Conservation (phyloP, 2,113 vertebrate genomes). For the Murina feae region DNA sequence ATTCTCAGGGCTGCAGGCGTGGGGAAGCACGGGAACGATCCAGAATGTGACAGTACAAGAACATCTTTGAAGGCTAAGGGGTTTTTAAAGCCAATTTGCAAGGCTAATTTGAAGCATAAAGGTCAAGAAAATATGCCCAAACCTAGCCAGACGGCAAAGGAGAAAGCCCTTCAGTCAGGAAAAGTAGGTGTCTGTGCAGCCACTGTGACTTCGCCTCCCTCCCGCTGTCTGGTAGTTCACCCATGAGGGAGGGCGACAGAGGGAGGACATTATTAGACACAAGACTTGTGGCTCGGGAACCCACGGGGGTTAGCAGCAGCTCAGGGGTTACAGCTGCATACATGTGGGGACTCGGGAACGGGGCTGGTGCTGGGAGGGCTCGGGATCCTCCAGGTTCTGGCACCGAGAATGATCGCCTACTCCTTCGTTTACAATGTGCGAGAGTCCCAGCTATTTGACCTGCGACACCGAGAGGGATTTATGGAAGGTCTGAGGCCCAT, state of each 20-base stretch:
- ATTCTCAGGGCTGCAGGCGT: neutral
- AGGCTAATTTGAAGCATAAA: slow-evolving; percentile 62
- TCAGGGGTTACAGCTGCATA: neutral
- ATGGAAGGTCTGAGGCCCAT: neutral
- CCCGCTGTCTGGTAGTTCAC: neutral
- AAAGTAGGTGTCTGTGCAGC: neutral
- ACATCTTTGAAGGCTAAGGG: slow-evolving; percentile 34
- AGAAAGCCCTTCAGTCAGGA: neutral
- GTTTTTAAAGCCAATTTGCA: slow-evolving; percentile 58
- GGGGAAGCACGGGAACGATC: neutral
- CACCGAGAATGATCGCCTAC: neutral
- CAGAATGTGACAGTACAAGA: slow-evolving; percentile 30
- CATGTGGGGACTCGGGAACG: neutral
- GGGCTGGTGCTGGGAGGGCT: neutral
- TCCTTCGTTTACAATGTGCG: neutral
- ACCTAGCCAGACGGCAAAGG: slow-evolving; percentile 16
- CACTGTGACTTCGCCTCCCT: neutral
- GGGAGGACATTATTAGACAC: neutral
- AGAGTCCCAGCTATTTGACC: neutral
- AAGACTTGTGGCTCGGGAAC: neutral
- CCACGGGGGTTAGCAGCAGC: neutral
- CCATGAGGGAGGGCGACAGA: neutral
- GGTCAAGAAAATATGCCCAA: slow-evolving; percentile 55
- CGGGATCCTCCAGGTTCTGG: neutral
- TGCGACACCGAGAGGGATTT: neutral